Evolutionary conservation across 1,140 invertebrate species (phyloP).

Genomic region (Lepidurus packardi): DNA sequence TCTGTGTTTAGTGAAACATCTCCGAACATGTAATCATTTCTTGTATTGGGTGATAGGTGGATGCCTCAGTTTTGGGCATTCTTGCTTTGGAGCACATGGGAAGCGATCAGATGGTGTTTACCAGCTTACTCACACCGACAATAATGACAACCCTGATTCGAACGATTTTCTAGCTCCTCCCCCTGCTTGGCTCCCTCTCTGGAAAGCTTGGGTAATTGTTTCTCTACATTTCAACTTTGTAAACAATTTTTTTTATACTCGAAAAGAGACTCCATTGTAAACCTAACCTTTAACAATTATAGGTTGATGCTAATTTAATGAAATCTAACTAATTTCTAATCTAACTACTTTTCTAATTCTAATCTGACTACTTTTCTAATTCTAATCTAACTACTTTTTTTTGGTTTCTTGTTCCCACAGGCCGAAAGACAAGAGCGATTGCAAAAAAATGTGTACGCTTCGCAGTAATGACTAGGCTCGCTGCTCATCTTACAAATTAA

Average conservation of each 20-base stretch:
- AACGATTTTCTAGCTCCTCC: neutral
- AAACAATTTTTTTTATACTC: too few relatives aligned
- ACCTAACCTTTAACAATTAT: too few relatives aligned
- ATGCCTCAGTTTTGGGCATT: slow-evolving; percentile 58
- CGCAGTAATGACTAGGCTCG: neutral
- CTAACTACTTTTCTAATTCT: too few relatives aligned
- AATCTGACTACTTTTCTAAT: too few relatives aligned
- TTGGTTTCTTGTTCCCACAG: neutral
- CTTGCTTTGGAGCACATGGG: slow-evolving; percentile 59
- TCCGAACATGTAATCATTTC: neutral
- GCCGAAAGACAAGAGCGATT: neutral
- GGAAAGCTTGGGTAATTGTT: neutral
- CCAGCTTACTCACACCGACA: slow-evolving; percentile 22
- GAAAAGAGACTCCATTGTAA: too few relatives aligned
- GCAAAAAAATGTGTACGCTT: neutral
- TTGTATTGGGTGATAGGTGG: slow-evolving; percentile 48
- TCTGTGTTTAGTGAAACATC: neutral
- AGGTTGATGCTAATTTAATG: too few relatives aligned
- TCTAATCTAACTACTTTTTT: neutral
- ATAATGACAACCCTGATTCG: neutral
- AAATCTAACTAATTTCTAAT: neutral
- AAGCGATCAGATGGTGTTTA: slow-evolving; percentile 52
- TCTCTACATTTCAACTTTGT: neutral
- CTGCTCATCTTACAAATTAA: neutral
- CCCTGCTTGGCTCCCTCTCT: slow-evolving; percentile 2